These are phyloP conservation scores for Protodeltote pygarga DNA, from an alignment of 2,888 invertebrate species.

Conservation along the genomic window DNA sequence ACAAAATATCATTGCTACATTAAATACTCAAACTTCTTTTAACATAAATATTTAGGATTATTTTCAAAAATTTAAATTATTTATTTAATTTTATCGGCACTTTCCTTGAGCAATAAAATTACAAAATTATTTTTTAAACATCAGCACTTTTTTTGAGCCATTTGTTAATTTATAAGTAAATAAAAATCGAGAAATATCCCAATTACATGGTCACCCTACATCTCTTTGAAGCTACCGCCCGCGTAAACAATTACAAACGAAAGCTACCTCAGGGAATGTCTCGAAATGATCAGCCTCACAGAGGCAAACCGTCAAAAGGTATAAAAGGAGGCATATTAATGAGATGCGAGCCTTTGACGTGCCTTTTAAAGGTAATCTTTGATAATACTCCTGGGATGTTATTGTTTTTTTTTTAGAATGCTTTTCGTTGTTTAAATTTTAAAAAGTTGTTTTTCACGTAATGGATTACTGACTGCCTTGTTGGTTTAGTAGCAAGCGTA, in stretches of 20 bases:
- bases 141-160: background rate
- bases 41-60: too few relatives aligned
- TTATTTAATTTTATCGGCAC: too few relatives aligned
- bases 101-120: too few relatives aligned
- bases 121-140: background rate
- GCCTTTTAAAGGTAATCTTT: slow-evolving; percentile 58
- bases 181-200: background rate
- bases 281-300: slow-evolving; percentile 73
- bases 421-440: background rate
- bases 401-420: slow-evolving; percentile 29
- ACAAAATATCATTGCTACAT: too few relatives aligned
- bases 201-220: slow-evolving; percentile 50
- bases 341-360: slow-evolving; percentile 69
- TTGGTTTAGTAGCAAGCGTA: too few relatives aligned
- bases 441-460: slow-evolving; percentile 14
- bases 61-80: too few relatives aligned
- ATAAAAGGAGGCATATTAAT: too few relatives aligned
- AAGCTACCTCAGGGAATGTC: slow-evolving; percentile 76
- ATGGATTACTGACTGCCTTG: slow-evolving; percentile 7
- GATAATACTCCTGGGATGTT: slow-evolving; percentile 35
- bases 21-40: too few relatives aligned
- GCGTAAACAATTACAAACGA: slow-evolving; percentile 79
- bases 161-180: background rate
- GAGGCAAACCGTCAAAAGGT: slow-evolving; percentile 61
- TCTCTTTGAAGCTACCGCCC: slow-evolving; percentile 64